Base-by-base conservation (phyloP, 2,888 invertebrate species). In the Eupithecia centaureata region DNA sequence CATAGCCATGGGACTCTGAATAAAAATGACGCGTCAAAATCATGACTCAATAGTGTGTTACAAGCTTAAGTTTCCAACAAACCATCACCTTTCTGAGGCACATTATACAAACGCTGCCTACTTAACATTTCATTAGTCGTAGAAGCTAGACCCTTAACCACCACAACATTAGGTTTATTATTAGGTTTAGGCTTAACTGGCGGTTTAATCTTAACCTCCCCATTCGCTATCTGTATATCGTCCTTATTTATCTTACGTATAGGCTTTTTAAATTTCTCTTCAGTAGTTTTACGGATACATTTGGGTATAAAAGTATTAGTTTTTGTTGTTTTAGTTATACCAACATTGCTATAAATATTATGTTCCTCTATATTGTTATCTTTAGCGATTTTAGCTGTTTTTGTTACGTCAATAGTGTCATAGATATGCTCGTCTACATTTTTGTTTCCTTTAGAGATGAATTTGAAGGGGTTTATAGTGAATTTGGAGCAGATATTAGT, bases 141-240 rank as follows among this genome's bases (percentile, higher is more conserved):
- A 0, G 94, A 96, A 4, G 95, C 91, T 66, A 96, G 87, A 70
- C 94, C 94, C 65, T 94, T 94, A 70, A 94, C 92, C 74, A 96
- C 95, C 64, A 94, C 94, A 13, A 94, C 77, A 74, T 82, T 83
- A 78, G 86, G 80, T 78, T 85, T 84, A 74, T 56, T 78, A 69
- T 80, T 72, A 32, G 73, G 72, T 58, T 72, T 72, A 5, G 67
- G 68, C 12, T 57, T 68, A 1, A 73, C 67, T 1, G 51, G 1
- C 13, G 74, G 68, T 18, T 57, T 63, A 10, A 60, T 22, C 1
- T 77, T 70, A 60, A 74, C 76, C 13, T 76, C 74, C 3, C 74
- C 74, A 62, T 71, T 79, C 0, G 87, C 85, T 2, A 89, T 82
- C 72, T 84, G 82, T 42, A 90, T 90, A 57, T 91, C 91, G 1